These are phyloP conservation scores for Hermetia illucens DNA, from an alignment of 1,140 invertebrate species.

Conservation along the genomic window DNA sequence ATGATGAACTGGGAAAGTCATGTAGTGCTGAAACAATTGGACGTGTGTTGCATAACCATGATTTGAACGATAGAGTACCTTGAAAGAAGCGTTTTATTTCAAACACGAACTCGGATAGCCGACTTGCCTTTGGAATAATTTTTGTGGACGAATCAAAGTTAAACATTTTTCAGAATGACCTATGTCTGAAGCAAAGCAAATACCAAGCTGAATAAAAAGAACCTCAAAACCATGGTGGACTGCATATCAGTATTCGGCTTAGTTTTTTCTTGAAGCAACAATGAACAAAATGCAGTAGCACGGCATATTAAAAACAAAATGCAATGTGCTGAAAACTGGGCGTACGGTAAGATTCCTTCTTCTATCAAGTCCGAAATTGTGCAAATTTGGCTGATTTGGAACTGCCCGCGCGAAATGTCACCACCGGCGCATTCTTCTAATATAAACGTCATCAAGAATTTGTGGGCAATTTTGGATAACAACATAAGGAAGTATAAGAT, in stretches of 20 bases:
- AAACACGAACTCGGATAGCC: background rate
- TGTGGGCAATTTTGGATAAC: slow-evolving; percentile 5
- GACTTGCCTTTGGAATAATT: slow-evolving; percentile 5
- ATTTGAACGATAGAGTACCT: slow-evolving; percentile 1
- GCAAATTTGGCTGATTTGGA: slow-evolving; percentile 5
- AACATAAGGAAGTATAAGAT: slow-evolving; percentile 4
- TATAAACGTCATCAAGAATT: slow-evolving; percentile 3
- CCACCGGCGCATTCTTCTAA: slow-evolving; percentile 3
- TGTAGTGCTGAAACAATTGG: slow-evolving; percentile 1
- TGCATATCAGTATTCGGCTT: slow-evolving; percentile 4
- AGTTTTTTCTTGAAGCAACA: slow-evolving; percentile 4
- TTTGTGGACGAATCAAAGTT: slow-evolving; percentile 9
- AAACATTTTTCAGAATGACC: slow-evolving; percentile 4
- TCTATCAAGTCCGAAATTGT: slow-evolving; percentile 7
- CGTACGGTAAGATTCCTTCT: background rate
- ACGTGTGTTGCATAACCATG: background rate
- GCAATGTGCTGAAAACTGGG: slow-evolving; percentile 4
- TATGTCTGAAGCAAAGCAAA: slow-evolving; percentile 6
- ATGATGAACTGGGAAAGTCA: background rate
- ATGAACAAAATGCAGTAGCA: slow-evolving; percentile 7
- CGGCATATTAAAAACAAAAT: slow-evolving; percentile 2
- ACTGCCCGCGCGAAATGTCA: slow-evolving; percentile 4
- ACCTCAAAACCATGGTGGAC: slow-evolving; percentile 5
- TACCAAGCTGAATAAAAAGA: slow-evolving; percentile 3
- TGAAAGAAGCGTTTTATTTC: slow-evolving; percentile 2